phyloP scores from a whole-genome alignment of 2,113 vertebrate genomes.

The Pampusana beccarii region DNA sequence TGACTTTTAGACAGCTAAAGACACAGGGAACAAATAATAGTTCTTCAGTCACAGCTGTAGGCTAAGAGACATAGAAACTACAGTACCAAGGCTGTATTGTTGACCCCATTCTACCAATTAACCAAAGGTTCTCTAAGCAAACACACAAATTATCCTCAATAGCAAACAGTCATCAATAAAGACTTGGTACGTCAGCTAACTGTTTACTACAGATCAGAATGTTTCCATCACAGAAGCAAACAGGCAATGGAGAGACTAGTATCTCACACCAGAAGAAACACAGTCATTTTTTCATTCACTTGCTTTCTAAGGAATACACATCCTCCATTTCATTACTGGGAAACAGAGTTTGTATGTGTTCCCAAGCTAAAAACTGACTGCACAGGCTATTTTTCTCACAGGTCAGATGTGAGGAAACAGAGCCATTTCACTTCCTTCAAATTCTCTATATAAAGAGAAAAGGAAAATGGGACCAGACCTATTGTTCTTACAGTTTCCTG shows the following conservation, averaged over 20 bases:
- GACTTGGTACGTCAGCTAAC: background rate
- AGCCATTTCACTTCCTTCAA: conserved; percentile 53
- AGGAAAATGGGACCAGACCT: conserved; percentile 54
- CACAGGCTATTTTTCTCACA: conserved; percentile 40
- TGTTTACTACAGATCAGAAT: background rate
- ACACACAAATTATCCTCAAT: background rate
- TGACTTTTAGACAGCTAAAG: background rate
- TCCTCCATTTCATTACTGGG: conserved; percentile 19
- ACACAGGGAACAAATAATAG: background rate
- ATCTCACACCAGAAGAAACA: background rate
- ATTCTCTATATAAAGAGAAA: conserved; percentile 43
- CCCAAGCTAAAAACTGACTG: conserved; percentile 46
- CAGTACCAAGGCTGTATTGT: background rate
- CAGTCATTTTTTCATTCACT: background rate
- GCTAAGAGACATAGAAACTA: background rate
- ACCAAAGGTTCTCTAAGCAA: background rate
- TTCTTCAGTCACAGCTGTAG: background rate
- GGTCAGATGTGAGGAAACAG: conserved; percentile 65
- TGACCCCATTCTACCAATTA: background rate
- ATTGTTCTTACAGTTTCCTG: conserved; percentile 64
- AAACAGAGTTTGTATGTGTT: conserved; percentile 3
- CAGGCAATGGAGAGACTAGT: background rate
- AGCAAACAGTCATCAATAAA: background rate
- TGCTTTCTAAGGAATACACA: conserved; percentile 18
- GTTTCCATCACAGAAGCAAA: background rate